phyloP scores from a whole-genome alignment of 2,797 vertebrate species.

The Pygocentrus nattereri region DNA sequence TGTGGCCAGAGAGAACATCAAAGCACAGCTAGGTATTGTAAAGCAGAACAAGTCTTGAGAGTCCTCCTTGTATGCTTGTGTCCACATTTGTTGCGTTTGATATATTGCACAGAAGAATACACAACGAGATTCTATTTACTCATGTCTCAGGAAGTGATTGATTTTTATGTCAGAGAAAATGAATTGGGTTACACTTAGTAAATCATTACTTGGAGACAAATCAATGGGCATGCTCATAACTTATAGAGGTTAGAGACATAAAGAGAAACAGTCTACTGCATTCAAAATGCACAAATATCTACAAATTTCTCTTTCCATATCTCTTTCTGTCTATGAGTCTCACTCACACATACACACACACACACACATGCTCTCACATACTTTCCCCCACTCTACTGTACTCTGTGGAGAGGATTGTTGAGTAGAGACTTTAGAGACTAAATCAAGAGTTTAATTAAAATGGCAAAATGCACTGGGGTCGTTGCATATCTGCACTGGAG shows the following conservation, averaged over 20 bases:
- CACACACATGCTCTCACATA: constrained; percentile 7
- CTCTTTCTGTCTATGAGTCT: not conserved
- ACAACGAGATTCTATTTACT: constrained; percentile 32
- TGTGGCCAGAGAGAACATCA: not conserved
- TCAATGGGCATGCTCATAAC: not conserved
- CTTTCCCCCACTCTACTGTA: constrained; percentile 6
- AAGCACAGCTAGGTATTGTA: not conserved
- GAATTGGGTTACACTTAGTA: constrained; percentile 18
- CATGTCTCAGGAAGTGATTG: constrained; percentile 24
- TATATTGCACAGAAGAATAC: constrained; percentile 14
- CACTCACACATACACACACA: constrained; percentile 30
- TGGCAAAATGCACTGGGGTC: constrained; percentile 54
- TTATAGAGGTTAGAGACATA: not conserved
- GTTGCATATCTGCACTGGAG: constrained; percentile 50
- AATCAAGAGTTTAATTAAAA: constrained; percentile 67
- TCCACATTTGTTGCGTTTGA: constrained; percentile 22
- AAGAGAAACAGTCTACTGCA: not conserved
- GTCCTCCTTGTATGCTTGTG: not conserved
- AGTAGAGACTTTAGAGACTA: constrained; percentile 60
- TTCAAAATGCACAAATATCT: not conserved
- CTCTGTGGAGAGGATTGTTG: constrained; percentile 41
- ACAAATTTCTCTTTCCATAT: not conserved
- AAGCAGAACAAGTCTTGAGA: not conserved
- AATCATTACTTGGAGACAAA: constrained; percentile 27
- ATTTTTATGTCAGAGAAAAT: constrained; percentile 45